A percentile compares a stretch with the other conserved stretches of the same genome.
phyloP scores from a whole-genome alignment of 2,888 invertebrate genomes.

The Andrena marginata region DNA sequence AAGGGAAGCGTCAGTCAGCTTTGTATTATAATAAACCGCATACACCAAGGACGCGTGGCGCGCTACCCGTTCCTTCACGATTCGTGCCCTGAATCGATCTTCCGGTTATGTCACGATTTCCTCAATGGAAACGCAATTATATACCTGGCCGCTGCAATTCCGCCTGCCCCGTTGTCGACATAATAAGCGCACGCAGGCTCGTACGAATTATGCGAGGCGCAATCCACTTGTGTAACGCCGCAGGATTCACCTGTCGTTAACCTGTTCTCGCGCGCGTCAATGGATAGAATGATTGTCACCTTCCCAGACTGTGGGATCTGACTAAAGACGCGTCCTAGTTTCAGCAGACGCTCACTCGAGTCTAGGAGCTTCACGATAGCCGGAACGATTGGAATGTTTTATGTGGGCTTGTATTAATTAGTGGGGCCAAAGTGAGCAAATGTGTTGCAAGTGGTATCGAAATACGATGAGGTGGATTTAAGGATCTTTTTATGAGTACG shows the following conservation, averaged over 20 bases:
- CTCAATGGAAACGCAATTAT: constrained; percentile 62
- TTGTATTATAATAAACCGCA: constrained; percentile 20
- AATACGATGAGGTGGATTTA: too few relatives aligned
- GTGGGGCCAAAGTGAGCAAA: too few relatives aligned
- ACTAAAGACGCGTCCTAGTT: background rate
- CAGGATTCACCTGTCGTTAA: constrained; percentile 30
- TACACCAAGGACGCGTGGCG: constrained; percentile 31
- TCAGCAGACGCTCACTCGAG: background rate
- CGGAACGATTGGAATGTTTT: background rate
- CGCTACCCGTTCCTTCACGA: constrained; percentile 37
- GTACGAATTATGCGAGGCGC: constrained; percentile 32
- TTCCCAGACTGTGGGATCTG: background rate
- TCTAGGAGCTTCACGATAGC: background rate
- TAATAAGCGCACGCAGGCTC: constrained; percentile 23
- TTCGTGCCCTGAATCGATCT: constrained; percentile 55
- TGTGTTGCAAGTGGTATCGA: too few relatives aligned
- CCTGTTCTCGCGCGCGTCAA: constrained; percentile 10
- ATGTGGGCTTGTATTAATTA: too few relatives aligned
- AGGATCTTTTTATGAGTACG: too few relatives aligned
- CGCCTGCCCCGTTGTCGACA: constrained; percentile 17
- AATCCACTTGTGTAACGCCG: constrained; percentile 45
- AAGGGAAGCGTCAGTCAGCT: background rate
- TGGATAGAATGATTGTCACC: background rate
- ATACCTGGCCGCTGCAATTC: constrained; percentile 33
- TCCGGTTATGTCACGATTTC: constrained; percentile 64